Percentiles rank a stretch among this genome's conserved stretches.
These are phyloP conservation scores for Anas platyrhynchos DNA, from an alignment of 2,113 vertebrate genomes.

Conservation along the genomic window DNA sequence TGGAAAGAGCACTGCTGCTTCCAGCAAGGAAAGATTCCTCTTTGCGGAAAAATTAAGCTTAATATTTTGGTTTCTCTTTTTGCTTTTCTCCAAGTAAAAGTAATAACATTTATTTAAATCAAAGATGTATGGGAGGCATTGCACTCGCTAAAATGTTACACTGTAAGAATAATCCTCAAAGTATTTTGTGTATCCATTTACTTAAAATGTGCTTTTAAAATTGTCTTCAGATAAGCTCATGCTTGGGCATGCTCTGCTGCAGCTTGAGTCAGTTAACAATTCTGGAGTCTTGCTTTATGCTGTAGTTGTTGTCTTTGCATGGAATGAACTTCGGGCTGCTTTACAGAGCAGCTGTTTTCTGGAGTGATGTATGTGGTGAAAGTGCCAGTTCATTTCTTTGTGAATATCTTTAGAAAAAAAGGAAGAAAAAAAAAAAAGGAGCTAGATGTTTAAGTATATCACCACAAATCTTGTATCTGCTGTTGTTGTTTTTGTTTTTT, in stretches of 20 bases:
- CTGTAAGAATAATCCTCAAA: background rate
- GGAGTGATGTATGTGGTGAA: background rate
- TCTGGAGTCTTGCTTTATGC: background rate
- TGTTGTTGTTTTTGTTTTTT: background rate
- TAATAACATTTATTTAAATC: rapidly evolving
- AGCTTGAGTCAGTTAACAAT: background rate
- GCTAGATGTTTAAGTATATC: background rate
- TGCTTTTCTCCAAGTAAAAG: background rate
- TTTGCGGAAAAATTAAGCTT: background rate
- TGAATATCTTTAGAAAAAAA: background rate
- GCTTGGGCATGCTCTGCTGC: background rate
- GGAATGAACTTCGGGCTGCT: background rate
- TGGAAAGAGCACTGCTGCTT: background rate
- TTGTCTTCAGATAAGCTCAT: background rate
- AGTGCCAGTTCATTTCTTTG: background rate
- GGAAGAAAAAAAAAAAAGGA: background rate
- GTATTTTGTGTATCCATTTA: background rate
- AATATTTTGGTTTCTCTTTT: background rate
- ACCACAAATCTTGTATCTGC: background rate
- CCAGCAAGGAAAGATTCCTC: background rate
- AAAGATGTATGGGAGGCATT: background rate
- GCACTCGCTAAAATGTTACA: rapidly evolving
- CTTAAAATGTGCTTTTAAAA: background rate
- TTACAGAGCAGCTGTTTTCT: background rate
- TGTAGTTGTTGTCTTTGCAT: background rate